These are phyloP conservation scores for Petrocephalus microphthalmus DNA, from an alignment of 2,113 vertebrate genomes.

Conservation along the genomic window DNA sequence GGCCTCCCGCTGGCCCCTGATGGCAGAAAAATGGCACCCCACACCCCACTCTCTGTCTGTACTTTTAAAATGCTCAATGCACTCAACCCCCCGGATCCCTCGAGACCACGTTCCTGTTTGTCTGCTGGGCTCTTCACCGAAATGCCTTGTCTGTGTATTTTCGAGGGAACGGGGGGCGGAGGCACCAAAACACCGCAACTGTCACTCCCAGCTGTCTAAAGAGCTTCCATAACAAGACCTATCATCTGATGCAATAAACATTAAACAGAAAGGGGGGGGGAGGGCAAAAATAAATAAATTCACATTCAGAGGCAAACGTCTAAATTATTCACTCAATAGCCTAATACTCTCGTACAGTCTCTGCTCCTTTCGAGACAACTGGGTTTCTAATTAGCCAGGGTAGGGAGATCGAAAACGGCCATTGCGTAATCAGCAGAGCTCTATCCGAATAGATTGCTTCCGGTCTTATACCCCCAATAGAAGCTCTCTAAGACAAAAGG, in stretches of 20 bases:
- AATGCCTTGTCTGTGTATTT: not conserved
- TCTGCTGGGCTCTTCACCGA: not conserved
- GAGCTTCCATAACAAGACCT: not conserved
- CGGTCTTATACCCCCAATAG: not conserved
- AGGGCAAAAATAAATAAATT: not conserved
- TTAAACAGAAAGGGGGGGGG: not conserved
- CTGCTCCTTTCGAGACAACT: not conserved
- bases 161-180: not conserved
- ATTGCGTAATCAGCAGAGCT: not conserved
- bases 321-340: not conserved
- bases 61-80: not conserved
- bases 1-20: not conserved
- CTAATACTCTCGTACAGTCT: not conserved
- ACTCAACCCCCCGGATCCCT: not conserved
- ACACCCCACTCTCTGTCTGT: not conserved
- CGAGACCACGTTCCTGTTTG: not conserved
- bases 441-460: not conserved
- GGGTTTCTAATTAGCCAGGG: not conserved
- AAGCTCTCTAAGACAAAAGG: not conserved
- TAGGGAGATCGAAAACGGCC: not conserved
- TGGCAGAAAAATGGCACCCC: not conserved
- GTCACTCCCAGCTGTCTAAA: not conserved
- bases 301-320: not conserved
- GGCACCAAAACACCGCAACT: not conserved
- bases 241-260: not conserved